A percentile compares a stretch with the other conserved stretches of the same genome.
phyloP scores from a whole-genome alignment of 1,140 invertebrate species.

The Drosophila saltans region DNA sequence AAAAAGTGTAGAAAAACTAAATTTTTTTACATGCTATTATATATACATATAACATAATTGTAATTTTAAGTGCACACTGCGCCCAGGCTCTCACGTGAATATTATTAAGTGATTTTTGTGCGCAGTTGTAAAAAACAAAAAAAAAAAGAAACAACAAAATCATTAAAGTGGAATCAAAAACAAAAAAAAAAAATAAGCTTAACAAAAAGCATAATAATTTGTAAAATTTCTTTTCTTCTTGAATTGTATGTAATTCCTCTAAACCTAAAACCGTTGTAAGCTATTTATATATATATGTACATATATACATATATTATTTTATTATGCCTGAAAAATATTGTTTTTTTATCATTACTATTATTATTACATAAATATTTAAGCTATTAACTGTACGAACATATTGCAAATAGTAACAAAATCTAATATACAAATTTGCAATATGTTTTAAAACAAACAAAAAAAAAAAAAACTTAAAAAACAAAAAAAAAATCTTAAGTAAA shows the following conservation, averaged over 20 bases:
- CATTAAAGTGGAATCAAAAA: constrained; percentile 16
- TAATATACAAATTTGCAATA: constrained; percentile 43
- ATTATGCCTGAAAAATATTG: constrained; percentile 42
- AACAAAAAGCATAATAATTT: constrained; percentile 20
- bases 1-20: constrained; percentile 28
- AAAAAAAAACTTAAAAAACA: constrained; percentile 30
- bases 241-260: constrained; percentile 31
- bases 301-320: constrained; percentile 26
- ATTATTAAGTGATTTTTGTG: constrained; percentile 63
- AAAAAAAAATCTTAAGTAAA: constrained; percentile 35
- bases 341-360: constrained; percentile 28
- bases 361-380: constrained; percentile 20
- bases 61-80: constrained; percentile 22
- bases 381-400: constrained; percentile 32
- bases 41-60: constrained; percentile 14
- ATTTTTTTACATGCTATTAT: constrained; percentile 30
- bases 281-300: constrained; percentile 27
- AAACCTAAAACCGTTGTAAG: constrained; percentile 31
- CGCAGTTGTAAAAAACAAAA: constrained; percentile 27
- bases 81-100: constrained; percentile 53
- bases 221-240: constrained; percentile 1
- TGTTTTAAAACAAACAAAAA: constrained; percentile 36
- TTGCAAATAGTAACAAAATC: constrained; percentile 32
- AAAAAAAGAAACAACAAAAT: neutral
- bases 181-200: constrained; percentile 9